Conservation (phyloP, 2,888 invertebrate species). For the Biston betularia region DNA sequence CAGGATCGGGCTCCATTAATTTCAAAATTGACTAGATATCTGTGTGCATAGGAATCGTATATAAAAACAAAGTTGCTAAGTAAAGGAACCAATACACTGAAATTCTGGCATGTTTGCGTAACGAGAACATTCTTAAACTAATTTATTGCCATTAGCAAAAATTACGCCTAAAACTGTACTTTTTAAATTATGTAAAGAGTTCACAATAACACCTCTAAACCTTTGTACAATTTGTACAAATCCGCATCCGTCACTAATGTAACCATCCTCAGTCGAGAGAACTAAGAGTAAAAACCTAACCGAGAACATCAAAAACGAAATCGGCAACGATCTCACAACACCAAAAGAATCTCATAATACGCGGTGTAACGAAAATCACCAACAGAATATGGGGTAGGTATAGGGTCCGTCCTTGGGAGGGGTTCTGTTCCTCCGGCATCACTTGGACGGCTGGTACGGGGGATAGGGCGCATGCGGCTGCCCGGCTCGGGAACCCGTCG, state of each 20-base stretch:
- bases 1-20: conserved; percentile 79
- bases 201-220: conserved; percentile 75
- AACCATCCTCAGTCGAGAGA: conserved; percentile 73
- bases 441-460: conserved; percentile 81
- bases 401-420: conserved; percentile 11
- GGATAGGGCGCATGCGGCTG: conserved; percentile 80
- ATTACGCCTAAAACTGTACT: conserved; percentile 78
- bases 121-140: conserved; percentile 66
- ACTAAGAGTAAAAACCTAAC: conserved; percentile 59
- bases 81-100: conserved; percentile 84
- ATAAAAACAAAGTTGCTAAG: conserved; percentile 78
- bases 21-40: conserved; percentile 86
- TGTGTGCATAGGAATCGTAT: conserved; percentile 85
- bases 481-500: conserved; percentile 87
- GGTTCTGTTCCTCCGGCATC: conserved; percentile 58
- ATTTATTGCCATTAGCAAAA: conserved; percentile 78
- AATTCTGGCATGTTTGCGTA: conserved; percentile 78
- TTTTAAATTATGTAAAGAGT: conserved; percentile 77
- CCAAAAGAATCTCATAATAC: conserved; percentile 63
- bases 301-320: conserved; percentile 59
- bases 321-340: conserved; percentile 60
- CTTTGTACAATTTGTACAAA: conserved; percentile 83
- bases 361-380: conserved; percentile 65
- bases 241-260: conserved; percentile 67
- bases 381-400: conserved; percentile 52